phyloP scores from a whole-genome alignment of 2,113 vertebrate genomes.

The Plectropomus leopardus region DNA sequence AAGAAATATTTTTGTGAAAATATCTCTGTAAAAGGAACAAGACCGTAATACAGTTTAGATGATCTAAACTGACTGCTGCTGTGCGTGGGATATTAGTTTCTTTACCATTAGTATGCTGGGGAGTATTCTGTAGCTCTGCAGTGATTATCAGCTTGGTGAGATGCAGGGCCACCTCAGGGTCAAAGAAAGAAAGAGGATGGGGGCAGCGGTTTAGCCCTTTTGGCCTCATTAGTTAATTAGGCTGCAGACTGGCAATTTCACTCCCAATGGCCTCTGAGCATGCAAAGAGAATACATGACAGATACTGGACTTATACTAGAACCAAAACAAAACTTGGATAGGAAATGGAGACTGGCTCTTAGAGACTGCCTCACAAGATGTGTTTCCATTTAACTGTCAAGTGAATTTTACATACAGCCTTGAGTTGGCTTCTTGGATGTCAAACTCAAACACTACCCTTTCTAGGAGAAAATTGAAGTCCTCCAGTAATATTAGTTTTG shows the following conservation, averaged over 20 bases:
- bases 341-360: background rate
- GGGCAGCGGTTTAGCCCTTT: constrained; percentile 52
- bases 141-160: constrained; percentile 69
- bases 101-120: constrained; percentile 57
- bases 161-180: constrained; percentile 67
- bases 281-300: constrained; percentile 22
- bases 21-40: constrained; percentile 11
- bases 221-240: constrained; percentile 83
- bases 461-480: background rate
- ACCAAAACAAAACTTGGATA: constrained; percentile 5
- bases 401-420: background rate
- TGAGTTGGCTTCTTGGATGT: background rate
- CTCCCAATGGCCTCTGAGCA: constrained; percentile 48
- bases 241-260: constrained; percentile 49
- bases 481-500: background rate
- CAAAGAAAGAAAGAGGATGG: constrained; percentile 52
- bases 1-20: background rate
- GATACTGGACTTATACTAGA: background rate
- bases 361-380: background rate
- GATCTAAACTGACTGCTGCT: constrained; percentile 34
- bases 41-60: constrained; percentile 17
- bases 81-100: constrained; percentile 20
- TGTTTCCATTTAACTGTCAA: background rate
- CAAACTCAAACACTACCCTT: background rate
- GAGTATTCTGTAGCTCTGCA: constrained; percentile 33